phyloP scores from a whole-genome alignment of 2,113 vertebrate species.

The Sorex araneus region DNA sequence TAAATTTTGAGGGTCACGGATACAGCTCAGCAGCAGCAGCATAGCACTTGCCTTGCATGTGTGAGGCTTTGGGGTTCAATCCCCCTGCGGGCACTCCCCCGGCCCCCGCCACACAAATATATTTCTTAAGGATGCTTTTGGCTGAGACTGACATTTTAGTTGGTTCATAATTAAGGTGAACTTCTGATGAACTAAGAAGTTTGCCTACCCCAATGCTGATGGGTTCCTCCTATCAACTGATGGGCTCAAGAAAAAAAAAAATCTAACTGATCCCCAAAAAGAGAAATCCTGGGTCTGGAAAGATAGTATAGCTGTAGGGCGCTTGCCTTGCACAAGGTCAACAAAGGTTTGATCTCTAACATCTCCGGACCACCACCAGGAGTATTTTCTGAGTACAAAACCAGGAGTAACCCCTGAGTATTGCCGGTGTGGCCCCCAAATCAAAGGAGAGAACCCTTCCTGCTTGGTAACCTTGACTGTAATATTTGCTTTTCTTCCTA shows the following conservation, averaged over 20 bases:
- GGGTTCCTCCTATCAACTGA: background rate
- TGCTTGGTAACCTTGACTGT: background rate
- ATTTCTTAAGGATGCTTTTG: background rate
- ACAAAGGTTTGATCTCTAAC: too few species aligned
- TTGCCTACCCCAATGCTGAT: background rate
- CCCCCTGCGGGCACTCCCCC: too few species aligned
- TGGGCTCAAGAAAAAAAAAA: slow-evolving; percentile 8
- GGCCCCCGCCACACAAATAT: background rate
- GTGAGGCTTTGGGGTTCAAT: too few species aligned
- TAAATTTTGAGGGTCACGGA: too few species aligned
- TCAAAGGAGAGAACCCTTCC: slow-evolving; percentile 21
- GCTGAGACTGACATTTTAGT: slow-evolving; percentile 30
- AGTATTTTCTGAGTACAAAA: background rate
- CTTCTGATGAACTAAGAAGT: background rate
- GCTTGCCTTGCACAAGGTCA: too few species aligned
- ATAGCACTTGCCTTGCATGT: too few species aligned
- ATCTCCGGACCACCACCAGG: too few species aligned
- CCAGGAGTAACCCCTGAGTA: too few species aligned
- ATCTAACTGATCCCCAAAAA: background rate
- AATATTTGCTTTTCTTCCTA: background rate
- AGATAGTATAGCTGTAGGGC: too few species aligned
- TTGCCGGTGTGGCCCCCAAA: too few species aligned
- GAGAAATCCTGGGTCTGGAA: background rate
- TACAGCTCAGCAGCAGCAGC: too few species aligned
- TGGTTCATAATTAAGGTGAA: too few species aligned